Conservation (phyloP, 2,888 invertebrate species). For the Gymnosoma rotundatum region DNA sequence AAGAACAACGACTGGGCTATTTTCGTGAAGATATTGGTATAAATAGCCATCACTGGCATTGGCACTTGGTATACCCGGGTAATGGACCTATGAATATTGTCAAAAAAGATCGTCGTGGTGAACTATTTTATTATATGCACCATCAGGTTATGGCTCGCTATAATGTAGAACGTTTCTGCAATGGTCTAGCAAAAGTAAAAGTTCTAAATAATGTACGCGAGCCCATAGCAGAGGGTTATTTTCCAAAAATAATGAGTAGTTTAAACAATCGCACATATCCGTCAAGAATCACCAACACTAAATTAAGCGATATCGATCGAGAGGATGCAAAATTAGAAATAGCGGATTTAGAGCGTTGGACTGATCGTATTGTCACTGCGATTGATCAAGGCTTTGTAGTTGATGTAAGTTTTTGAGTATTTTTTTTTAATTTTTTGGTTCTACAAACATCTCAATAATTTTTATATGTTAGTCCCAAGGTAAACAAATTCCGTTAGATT, state of each 20-base stretch:
- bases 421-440: not conserved
- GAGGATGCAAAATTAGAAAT: constrained; percentile 83
- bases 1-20: constrained; percentile 91
- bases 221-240: constrained; percentile 90
- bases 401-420: constrained; percentile 82
- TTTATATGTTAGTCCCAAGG: constrained; percentile 73
- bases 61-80: constrained; percentile 93
- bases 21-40: constrained; percentile 93
- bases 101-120: constrained; percentile 88
- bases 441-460: not conserved
- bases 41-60: constrained; percentile 95
- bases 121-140: constrained; percentile 90
- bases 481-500: constrained; percentile 76
- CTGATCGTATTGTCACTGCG: constrained; percentile 88
- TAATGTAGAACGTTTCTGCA: constrained; percentile 90
- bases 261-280: constrained; percentile 88
- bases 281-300: constrained; percentile 85
- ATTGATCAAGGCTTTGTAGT: constrained; percentile 87
- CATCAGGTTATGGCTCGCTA: constrained; percentile 86
- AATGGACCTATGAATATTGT: constrained; percentile 86
- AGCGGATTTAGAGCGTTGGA: constrained; percentile 88
- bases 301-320: constrained; percentile 86
- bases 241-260: constrained; percentile 89
- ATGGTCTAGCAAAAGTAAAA: constrained; percentile 86
- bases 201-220: constrained; percentile 87